These are phyloP conservation scores for Calliphora vomitoria DNA, from an alignment of 2,888 invertebrate genomes.

Conservation along the genomic window DNA sequence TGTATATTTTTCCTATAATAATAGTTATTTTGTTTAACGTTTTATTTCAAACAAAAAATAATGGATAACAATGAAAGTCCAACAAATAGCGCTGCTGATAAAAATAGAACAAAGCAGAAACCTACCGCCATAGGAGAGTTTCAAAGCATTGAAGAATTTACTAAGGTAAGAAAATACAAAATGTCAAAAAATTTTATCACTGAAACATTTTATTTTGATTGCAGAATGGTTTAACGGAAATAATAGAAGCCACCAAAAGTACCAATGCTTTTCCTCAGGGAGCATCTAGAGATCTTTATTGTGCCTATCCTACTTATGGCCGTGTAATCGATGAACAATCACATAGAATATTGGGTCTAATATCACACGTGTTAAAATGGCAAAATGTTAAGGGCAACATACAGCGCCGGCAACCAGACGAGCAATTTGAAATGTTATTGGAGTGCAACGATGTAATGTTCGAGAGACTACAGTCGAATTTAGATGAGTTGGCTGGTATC, in stretches of 20 bases:
- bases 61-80: slow-evolving; percentile 31
- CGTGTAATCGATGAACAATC: slow-evolving; percentile 88
- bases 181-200: not conserved
- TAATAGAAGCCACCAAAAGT: slow-evolving; percentile 89
- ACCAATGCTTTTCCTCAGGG: slow-evolving; percentile 90
- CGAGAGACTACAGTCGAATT: slow-evolving; percentile 90
- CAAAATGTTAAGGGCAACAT: slow-evolving; percentile 87
- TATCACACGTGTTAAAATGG: slow-evolving; percentile 86
- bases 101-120: slow-evolving; percentile 42
- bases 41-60: no score
- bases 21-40: not conserved
- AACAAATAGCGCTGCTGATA: not conserved
- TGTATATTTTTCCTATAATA: not conserved
- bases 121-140: slow-evolving; percentile 67
- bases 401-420: slow-evolving; percentile 86
- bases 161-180: slow-evolving; percentile 77
- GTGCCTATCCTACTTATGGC: slow-evolving; percentile 91
- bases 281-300: slow-evolving; percentile 89
- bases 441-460: slow-evolving; percentile 94
- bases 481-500: slow-evolving; percentile 89
- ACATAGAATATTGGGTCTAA: slow-evolving; percentile 87
- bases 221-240: slow-evolving; percentile 86
- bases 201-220: not conserved
- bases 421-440: slow-evolving; percentile 90
- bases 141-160: slow-evolving; percentile 78